Evolutionary conservation across 2,888 invertebrate genomes (phyloP), one percentile per base, ranked within the genome.

Genomic region (Eupithecia insigniata): DNA sequence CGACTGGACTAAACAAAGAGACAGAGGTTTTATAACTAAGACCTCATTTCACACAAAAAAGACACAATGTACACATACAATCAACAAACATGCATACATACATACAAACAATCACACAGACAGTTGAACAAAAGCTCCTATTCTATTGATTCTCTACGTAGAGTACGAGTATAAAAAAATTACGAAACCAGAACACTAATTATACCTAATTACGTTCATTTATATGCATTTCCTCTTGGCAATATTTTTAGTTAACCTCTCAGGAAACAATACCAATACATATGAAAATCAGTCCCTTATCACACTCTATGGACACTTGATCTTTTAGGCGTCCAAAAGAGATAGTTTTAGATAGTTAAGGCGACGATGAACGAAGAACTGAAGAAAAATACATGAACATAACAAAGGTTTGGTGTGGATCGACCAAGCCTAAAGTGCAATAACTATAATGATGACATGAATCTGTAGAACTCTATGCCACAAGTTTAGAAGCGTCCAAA

Each of bases 401-500:
- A 55, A 26, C n/a, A n/a, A n/a, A n/a, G n/a, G n/a, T n/a, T n/a
- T n/a, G 4, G 26, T 55, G 55, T 26, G 26, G 5, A 26, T 14
- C 55, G 55, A 26, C 12, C 26, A 22, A 22, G 55, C 14, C 1
- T 12, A 55, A 55, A 55, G 55, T 55, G 55, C 55, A 26, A 51
- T 3, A 22, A 26, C 55, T 55, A 26, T 55, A 51, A 51, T 55
- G 26, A 26, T 12, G 55, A 26, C 26, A 55, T 51, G 22, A 51
- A 51, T 55, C 26, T n/a, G 62, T 16, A 55, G 58, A 67, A 70
- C 67, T 43, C 43, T 68, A 71, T 62, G 68, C 72, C 74, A 69
- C 67, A 65, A 34, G 43, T 61, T 65, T 16, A 67, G 51, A 74
- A 74, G 69, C 71, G 34, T 71, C 46, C 67, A 60, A 30, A 68